Base-by-base conservation (phyloP, 1,140 invertebrate species). In the Philotrypesis tridentata region DNA sequence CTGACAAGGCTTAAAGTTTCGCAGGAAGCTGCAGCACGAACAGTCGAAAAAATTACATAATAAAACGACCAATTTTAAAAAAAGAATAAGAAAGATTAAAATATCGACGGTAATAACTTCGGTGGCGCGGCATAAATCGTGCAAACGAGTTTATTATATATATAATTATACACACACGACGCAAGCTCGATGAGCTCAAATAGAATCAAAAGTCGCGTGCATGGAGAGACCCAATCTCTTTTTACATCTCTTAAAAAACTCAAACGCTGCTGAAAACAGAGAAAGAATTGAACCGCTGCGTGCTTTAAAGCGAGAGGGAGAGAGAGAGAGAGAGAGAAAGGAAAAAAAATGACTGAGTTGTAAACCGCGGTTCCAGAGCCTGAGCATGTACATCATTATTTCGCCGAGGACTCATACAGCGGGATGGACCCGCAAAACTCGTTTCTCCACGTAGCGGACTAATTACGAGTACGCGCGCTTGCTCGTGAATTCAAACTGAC, bases 391-490 rank as follows among this genome's bases (percentile, higher is more conserved):
- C 68, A 33, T 72, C 48, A 72, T 79, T 79, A 79, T 72, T 72
- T 72, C 40, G 37, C 48, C 3, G 31, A 33, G 55, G 14, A 21
- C 9, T 63, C 33, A 67, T 21, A 31, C 11, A 31, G n/a, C 11
- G 21, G 63, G 29, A 68, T 23, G 68, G 12, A 68, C 68, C 68
- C 31, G 55, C 67, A 11, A 79, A 79, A 79, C 78, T 40, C 78
- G 78, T 79, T 79, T 72, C 67, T 79, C 31, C 4, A 37, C 1
- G n/a, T n/a, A 72, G 37, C 37, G 55, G 61, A 79, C 78, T 79
- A 79, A 79, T 79, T 79, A 60, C 78, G 31, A 37, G 33, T 70
- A 21, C 31, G 65, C 27, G 29, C 23, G 31, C 21, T 11, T 9
- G 33, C 61, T 48, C 60, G 7, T 17, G 48, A 29, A 33, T 31